phyloP scores from a whole-genome alignment of 2,113 vertebrate species.

The Rafetus swinhoei region DNA sequence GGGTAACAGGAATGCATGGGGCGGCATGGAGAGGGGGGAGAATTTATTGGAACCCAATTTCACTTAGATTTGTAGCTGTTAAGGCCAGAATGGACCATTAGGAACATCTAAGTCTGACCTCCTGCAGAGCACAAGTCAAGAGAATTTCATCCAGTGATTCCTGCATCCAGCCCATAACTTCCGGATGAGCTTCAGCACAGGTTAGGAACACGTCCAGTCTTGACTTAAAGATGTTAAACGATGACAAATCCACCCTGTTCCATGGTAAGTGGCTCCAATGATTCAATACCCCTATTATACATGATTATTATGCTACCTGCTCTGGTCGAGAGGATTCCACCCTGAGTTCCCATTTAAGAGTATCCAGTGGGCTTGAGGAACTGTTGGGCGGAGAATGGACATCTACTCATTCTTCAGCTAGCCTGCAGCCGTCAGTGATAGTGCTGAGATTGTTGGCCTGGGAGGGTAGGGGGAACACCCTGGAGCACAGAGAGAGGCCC shows the following conservation, averaged over 20 bases:
- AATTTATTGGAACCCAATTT: accelerated
- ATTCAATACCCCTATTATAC: neutral
- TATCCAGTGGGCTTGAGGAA: neutral
- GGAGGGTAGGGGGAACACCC: neutral
- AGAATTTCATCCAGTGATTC: neutral
- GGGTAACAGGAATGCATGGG: accelerated
- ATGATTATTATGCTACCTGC: neutral
- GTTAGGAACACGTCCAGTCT: accelerated
- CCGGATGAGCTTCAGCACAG: accelerated
- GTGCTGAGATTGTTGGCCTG: neutral
- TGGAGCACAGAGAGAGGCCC: neutral
- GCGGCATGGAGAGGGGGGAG: neutral
- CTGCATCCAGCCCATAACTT: neutral
- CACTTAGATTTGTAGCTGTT: accelerated
- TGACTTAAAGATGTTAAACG: neutral
- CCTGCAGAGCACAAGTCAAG: neutral
- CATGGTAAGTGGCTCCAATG: neutral
- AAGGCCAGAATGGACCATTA: neutral
- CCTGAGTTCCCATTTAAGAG: neutral
- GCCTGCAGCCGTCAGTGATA: neutral
- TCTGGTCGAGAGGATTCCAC: neutral
- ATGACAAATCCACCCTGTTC: neutral
- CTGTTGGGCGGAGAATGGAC: neutral
- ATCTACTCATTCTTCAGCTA: neutral
- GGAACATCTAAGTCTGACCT: accelerated